Conservation (phyloP, 2,113 vertebrate genomes). For the Dicaeum eximium region DNA sequence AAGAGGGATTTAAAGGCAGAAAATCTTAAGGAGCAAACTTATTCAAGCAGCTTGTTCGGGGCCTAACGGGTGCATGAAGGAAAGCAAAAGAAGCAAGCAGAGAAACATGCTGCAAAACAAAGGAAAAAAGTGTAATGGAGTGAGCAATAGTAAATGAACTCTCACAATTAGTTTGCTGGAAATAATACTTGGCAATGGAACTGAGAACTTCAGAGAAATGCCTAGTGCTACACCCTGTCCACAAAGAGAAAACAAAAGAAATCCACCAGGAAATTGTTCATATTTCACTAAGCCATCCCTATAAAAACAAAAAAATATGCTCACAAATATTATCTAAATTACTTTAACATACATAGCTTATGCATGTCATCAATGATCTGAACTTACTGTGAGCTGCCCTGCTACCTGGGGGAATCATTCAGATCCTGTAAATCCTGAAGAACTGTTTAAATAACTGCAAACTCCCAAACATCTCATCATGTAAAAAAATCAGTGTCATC, state of each 20-base stretch:
- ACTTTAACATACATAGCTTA: background rate
- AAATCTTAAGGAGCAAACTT: background rate
- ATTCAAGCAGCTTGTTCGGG: background rate
- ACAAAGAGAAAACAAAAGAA: constrained; percentile 4
- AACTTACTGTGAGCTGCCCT: background rate
- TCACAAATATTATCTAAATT: background rate
- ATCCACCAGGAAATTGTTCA: background rate
- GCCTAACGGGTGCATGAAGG: background rate
- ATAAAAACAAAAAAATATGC: background rate
- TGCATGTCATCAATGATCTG: background rate
- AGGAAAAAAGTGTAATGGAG: constrained; percentile 3
- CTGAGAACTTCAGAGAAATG: constrained; percentile 12
- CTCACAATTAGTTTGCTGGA: background rate
- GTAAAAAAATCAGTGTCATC: background rate
- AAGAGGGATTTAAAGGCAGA: constrained; percentile 20
- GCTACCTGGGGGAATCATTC: background rate
- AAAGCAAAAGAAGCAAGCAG: constrained; percentile 3
- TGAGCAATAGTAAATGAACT: background rate
- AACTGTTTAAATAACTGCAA: constrained; percentile 3
- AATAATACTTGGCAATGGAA: constrained; percentile 10
- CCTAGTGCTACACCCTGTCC: background rate
- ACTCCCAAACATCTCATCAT: background rate
- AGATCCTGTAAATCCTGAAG: background rate
- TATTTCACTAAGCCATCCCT: background rate
- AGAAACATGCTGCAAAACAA: constrained; percentile 13